Percentiles rank a stretch among this genome's conserved stretches.
phyloP scores from a whole-genome alignment of 2,888 invertebrate species.

The Caenorhabditis sp. region DNA sequence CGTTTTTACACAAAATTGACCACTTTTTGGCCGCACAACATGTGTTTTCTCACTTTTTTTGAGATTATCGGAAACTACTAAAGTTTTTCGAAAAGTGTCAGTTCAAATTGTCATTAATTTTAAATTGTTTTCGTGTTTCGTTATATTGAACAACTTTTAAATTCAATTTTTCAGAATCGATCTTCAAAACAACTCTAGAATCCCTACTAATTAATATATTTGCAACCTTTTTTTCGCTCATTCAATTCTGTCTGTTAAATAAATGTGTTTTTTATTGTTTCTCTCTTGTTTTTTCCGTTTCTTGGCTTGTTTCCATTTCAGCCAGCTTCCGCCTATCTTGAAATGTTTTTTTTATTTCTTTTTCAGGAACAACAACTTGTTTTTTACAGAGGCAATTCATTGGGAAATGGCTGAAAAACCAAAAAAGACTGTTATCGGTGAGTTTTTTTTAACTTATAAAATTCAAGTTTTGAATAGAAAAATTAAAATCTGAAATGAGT shows the following conservation, averaged over 20 bases:
- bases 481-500: too few relatives aligned
- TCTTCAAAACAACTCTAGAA: too few relatives aligned
- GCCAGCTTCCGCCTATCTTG: not conserved
- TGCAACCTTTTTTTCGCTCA: too few relatives aligned
- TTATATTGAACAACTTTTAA: too few relatives aligned
- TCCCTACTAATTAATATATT: too few relatives aligned
- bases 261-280: not conserved
- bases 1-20: conserved; percentile 1
- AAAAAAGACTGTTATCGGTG: not conserved
- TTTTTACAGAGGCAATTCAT: too few relatives aligned
- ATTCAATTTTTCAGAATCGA: too few relatives aligned
- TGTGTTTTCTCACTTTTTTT: not conserved
- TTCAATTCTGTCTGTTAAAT: not conserved
- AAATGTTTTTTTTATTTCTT: not conserved
- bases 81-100: not conserved
- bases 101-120: not conserved
- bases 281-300: not conserved
- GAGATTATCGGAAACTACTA: too few relatives aligned
- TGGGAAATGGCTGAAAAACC: not conserved
- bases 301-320: not conserved
- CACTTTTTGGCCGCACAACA: not conserved
- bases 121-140: not conserved
- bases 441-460: not conserved
- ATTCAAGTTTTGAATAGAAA: too few relatives aligned
- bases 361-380: too few relatives aligned